phyloP scores from a whole-genome alignment of 2,113 vertebrate species.

The Herpetotheres cachinnans region DNA sequence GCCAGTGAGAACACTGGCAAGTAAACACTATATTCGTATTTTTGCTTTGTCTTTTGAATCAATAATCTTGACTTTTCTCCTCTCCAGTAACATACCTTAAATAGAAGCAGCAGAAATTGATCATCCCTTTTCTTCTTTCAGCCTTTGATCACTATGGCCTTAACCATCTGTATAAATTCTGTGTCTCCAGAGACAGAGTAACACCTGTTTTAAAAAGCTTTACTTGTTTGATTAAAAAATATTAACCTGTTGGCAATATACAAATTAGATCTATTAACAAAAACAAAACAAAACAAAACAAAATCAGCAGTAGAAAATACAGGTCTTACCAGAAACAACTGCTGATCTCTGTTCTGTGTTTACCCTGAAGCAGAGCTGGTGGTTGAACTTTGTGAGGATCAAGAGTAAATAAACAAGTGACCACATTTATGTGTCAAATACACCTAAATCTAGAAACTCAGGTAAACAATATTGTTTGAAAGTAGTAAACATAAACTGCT shows the following conservation, averaged over 20 bases:
- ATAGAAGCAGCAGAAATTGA: neutral
- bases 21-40: neutral
- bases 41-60: neutral
- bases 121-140: neutral
- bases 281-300: neutral
- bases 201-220: neutral
- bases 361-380: neutral
- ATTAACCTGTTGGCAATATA: neutral
- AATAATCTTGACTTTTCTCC: neutral
- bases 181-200: neutral
- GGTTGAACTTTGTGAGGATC: neutral
- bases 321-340: neutral
- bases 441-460: neutral
- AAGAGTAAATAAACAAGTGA: neutral
- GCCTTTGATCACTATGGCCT: neutral
- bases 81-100: neutral
- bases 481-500: neutral
- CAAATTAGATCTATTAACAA: neutral
- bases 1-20: neutral
- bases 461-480: neutral
- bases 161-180: neutral
- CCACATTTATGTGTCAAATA: neutral
- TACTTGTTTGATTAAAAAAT: neutral
- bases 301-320: neutral
- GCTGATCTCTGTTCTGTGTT: neutral